Evolutionary conservation across 1,140 invertebrate genomes (phyloP), one percentile per base, ranked within the genome.

Genomic region (Coptotermes formosanus): DNA sequence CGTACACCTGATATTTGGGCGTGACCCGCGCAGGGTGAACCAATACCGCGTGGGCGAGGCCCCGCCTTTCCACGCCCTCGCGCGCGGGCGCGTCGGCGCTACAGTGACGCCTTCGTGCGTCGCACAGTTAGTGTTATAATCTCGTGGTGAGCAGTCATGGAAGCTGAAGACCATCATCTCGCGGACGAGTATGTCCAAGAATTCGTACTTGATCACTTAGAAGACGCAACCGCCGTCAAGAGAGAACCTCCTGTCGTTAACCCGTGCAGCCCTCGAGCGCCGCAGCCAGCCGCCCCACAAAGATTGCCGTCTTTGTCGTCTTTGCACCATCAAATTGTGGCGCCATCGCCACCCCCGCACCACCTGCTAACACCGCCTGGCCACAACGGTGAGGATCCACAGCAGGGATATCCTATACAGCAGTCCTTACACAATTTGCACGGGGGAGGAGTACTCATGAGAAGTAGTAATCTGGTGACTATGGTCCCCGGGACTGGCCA

Each of bases 141-240:
- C 64, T 75, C 64, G 64, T 75, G 64, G 64, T 75, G 64, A 83
- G 19, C 48, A 64, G 83, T 2, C 55, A 93, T 93, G 92, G 92
- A 92, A 89, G 92, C 92, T 85, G 92, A 92, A 88, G 89, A 91
- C 30, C 93, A 94, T 88, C 94, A 95, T 91, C 93, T 97, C 88
- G 96, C 95, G 59, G 96, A 96, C 89, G 95, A 97, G 89, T 97
- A 97, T 91, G 96, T 97, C 75, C 95, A 97, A 91, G 96, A 97
- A 89, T 97, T 97, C 89, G 96, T 96, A 87, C 92, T 97, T 88
- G 96, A 97, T 90, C 96, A 97, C 90, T 92, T 97, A 85, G 95
- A 96, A 90, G 95, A 96, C 88, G 89, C 94, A 89, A 94, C 95
- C 23, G 96, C 96, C 90, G 93, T 94, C 86, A 95, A 96, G 91